Evolutionary conservation across 2,888 invertebrate genomes (phyloP), one percentile per base, ranked within the genome.

Genomic region (Urechis unicinctus): DNA sequence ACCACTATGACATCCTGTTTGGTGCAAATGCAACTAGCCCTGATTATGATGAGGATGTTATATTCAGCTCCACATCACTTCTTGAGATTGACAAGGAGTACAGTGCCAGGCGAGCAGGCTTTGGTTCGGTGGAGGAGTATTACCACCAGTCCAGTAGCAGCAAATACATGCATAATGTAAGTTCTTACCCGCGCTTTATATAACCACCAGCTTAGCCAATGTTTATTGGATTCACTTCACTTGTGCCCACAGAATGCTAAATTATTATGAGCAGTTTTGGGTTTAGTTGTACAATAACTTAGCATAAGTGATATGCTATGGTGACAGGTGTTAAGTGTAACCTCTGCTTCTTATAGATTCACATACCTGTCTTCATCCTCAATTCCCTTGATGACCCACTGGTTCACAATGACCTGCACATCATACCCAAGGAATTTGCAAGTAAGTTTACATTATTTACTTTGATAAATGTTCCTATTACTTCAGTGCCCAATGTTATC

Each of bases 361-460:
- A 84, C 54, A 85, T 86, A 24, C 94, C 94, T 9, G 89, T 93
- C 86, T 84, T 95, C 66, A 91, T 92, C 73, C 84, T 95, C 57
- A 95, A 95, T 79, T 84, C 94, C 6, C 82, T 85, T 65, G 95
- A 95, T 78, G 95, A 95, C 81, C 95, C 95, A 2, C 83, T 95
- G 50, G 87, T 94, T 50, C 93, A 93, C 5, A 86, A 87, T 63
- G 83, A 84, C 29, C 79, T 95, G 55, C 79, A 90, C 62, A 81
- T 84, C 24, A 85, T 87, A 4, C 85, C 91, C 49, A 84, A 85
- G 70, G 84, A 86, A 66, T 85, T 84, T 81, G 87, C 87, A 68
- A 83, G 91, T 91, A 79, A 85, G 86, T 83, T 25, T 51, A n/a
- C 13, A 21, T 9, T 45, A 24, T n/a, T 2, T 5, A 24, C 25